Evolutionary conservation across 1,140 invertebrate genomes (phyloP).

Genomic region (Drosophila nasuta): DNA sequence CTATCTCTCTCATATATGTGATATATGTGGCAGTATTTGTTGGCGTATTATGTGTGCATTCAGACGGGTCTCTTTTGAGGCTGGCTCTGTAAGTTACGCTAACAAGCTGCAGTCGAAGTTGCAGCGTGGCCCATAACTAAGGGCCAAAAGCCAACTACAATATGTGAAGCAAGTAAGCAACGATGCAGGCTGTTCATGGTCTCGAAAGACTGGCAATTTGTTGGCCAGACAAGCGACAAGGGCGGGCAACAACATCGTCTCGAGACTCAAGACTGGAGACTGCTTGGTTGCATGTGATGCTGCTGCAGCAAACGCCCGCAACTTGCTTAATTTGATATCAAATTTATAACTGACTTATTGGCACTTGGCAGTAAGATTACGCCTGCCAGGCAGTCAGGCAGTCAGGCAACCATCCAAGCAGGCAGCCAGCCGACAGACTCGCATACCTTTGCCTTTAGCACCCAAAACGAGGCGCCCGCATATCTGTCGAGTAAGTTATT

Average conservation of each 20-base stretch:
- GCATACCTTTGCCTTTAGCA: background rate
- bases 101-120: slow-evolving; percentile 62
- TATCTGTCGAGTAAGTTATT: slow-evolving; percentile 50
- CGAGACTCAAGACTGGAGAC: background rate
- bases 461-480: background rate
- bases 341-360: slow-evolving; percentile 83
- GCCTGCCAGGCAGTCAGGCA: slow-evolving; percentile 60
- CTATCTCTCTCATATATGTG: background rate
- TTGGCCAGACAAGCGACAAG: slow-evolving; percentile 2
- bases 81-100: slow-evolving; percentile 48
- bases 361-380: slow-evolving; percentile 79
- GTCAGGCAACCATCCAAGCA: too few relatives aligned
- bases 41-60: slow-evolving; percentile 6
- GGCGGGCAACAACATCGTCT: too few relatives aligned
- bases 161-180: slow-evolving; percentile 36
- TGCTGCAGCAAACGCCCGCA: slow-evolving; percentile 32
- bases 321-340: slow-evolving; percentile 81
- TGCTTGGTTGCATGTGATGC: background rate
- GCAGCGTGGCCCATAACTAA: slow-evolving; percentile 42
- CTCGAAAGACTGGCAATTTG: slow-evolving; percentile 28
- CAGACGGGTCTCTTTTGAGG: slow-evolving; percentile 16
- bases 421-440: background rate
- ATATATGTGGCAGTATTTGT: slow-evolving; percentile 3
- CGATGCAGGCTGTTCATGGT: background rate
- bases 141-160: slow-evolving; percentile 54